Base-by-base conservation (phyloP, 2,888 invertebrate species). In the Bombylius major region DNA sequence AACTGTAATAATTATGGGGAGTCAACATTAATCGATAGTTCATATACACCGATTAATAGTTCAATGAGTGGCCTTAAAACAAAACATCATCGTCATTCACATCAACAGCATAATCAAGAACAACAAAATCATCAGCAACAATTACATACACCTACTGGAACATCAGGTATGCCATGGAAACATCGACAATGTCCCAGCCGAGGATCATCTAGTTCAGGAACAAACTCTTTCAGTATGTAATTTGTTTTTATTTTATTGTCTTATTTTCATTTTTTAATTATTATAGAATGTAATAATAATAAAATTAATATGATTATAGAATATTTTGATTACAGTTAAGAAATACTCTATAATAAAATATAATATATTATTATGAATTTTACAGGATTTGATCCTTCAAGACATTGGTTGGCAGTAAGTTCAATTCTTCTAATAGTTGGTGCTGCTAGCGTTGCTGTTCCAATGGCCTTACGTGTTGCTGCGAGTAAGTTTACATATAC, bases 381-480 rank as follows among this genome's bases (percentile, higher is more conserved):
- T n/a, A 7, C 69, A 80, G 79, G 77, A 68, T 75, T 79, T 66
- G 80, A 81, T 67, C 77, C 78, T 54, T 77, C 78, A 65, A 82
- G 83, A 61, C 86, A 87, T 63, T 87, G 87, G 86, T 82, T 86
- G 73, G 83, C 86, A 65, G 84, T 88, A 65, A 82, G 85, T 59
- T 82, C 84, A 60, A 80, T 87, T 62, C 81, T 88, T 63, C 76
- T 88, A 67, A 80, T 88, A 65, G 87, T 87, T 53, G 87, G 87
- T 55, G 85, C 87, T 59, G 87, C 87, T 54, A 87, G 87, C 65
- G 87, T 88, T 59, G 87, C 87, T 33, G 87, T 88, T 33, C 88
- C 88, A 8, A 77, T 88, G 65, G 87, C 87, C 53, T 78, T 88
- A 68, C 82, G 87, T 67, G 84, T 87, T 53, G 82, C 84, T 62